phyloP scores from a whole-genome alignment of 2,888 invertebrate genomes.

The Lithophane leautieri region DNA sequence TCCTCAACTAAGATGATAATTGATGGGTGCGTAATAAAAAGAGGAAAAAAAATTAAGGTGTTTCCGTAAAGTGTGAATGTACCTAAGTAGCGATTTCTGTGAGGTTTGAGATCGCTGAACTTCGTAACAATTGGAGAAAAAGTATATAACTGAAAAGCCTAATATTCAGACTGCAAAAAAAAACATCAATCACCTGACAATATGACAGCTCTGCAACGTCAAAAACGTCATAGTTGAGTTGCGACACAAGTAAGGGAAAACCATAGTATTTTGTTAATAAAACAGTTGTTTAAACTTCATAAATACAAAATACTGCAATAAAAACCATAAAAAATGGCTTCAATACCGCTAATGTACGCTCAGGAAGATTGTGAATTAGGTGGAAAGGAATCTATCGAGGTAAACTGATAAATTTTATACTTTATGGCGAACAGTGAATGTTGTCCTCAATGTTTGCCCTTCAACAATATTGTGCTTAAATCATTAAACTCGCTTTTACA shows the following conservation, averaged over 20 bases:
- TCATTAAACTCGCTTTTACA: conserved; percentile 34
- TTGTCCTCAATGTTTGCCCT: conserved; percentile 63
- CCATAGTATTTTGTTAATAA: conserved; percentile 48
- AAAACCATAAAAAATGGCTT: conserved; percentile 78
- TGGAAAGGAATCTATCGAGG: conserved; percentile 91
- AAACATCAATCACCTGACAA: conserved; percentile 59
- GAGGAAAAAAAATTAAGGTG: background rate
- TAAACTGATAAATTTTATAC: conserved; percentile 65
- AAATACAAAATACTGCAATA: conserved; percentile 33
- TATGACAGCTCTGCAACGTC: conserved; percentile 51
- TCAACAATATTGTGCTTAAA: conserved; percentile 51
- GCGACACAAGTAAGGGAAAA: conserved; percentile 64
- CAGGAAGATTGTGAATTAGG: conserved; percentile 93
- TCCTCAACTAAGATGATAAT: too few relatives aligned
- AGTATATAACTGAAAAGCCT: conserved; percentile 32
- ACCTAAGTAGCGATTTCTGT: too few relatives aligned
- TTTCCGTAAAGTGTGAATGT: background rate
- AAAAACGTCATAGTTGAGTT: conserved; percentile 54
- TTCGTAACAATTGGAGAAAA: background rate
- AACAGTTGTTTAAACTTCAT: conserved; percentile 41
- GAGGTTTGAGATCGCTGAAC: background rate
- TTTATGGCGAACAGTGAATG: conserved; percentile 48
- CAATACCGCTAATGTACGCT: conserved; percentile 91
- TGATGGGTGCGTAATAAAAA: background rate
- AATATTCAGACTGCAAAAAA: conserved; percentile 11